These are phyloP conservation scores for Ricordea florida DNA, from an alignment of 92 coral and sea anemone genomes.

Conservation along the genomic window DNA sequence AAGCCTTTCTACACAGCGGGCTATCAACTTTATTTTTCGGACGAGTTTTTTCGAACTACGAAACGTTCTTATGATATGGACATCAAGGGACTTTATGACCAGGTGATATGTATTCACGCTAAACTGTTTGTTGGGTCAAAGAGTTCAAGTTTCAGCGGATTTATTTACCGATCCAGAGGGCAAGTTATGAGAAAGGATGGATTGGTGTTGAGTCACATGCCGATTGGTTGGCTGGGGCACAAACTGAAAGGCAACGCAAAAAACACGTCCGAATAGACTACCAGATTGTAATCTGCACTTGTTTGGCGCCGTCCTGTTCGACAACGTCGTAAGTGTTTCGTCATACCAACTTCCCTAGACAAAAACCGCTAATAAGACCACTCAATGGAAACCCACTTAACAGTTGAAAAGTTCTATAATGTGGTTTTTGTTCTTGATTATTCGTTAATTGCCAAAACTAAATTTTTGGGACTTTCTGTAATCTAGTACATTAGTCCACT, in stretches of 20 bases:
- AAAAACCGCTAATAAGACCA: too few species aligned
- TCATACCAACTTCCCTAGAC: too few species aligned
- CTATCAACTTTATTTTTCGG: constrained; percentile 47
- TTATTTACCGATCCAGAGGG: constrained; percentile 42
- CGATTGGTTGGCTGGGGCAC: constrained; percentile 48
- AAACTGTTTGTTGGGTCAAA: constrained; percentile 38
- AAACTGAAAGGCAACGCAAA: constrained; percentile 1
- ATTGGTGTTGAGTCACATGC: constrained; percentile 26
- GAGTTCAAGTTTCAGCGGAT: constrained; percentile 46
- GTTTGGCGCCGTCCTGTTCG: too few species aligned
- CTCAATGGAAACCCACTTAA: too few species aligned
- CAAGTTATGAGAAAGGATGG: constrained; percentile 38
- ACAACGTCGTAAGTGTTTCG: too few species aligned
- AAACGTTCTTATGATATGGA: constrained; percentile 19
- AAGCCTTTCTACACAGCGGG: constrained; percentile 38
- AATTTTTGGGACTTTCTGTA: too few species aligned
- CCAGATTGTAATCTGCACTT: too few species aligned
- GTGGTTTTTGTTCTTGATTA: too few species aligned
- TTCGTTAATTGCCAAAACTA: too few species aligned
- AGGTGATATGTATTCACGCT: constrained; percentile 42
- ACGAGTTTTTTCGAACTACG: constrained; percentile 20
- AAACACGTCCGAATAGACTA: too few species aligned
- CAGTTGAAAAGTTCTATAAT: too few species aligned
- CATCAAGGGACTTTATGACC: constrained; percentile 44
- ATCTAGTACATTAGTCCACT: too few species aligned